Base-by-base conservation (phyloP, 2,888 invertebrate genomes). In the Agriopis aurantiaria region DNA sequence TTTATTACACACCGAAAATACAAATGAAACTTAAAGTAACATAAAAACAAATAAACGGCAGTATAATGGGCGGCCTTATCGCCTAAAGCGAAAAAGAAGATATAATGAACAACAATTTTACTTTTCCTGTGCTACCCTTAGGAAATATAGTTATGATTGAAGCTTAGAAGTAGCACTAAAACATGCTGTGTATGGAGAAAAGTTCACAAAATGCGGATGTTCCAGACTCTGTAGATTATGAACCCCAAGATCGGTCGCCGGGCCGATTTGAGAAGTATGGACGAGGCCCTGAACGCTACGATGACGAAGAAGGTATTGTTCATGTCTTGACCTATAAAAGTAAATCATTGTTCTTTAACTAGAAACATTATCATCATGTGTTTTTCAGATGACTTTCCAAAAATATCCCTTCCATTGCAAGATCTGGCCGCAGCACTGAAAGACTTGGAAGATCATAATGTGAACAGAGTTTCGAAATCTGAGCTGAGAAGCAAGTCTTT, bases 381-480 rank as follows among this genome's bases (percentile, higher is more conserved):
- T 5, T 33, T 83, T 82, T 3, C 85, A 92, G 93, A 87, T 46
- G 88, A 90, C 0, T 93, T 92, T 41, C 94, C 92, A n/a, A 92
- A 89, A 77, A 91, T 94, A 71, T 91, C 93, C 0, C 80, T 94
- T 3, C 93, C 94, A 0, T 75, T 94, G 5, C 90, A 91, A 86
- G 93, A 94, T 71, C 77, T 93, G n/a, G 91, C 91, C 72, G 91
- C 92, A 10, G 94, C 94, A 0, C 77, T 94, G 8, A 88, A 89
- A 75, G 91, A 93, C 46, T 77, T 93, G 23, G 92, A 94, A 3
- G 84, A 85, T 0, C 91, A 91, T 65, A 87, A 91, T 76, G 75
- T 92, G 84, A 85, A 91, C 82, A 74, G 79, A 14, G 74, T 82
- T 0, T 84, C 82, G 60, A 92, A 90, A 74, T 73, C 84, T 1